These are phyloP conservation scores for Neoniphon sammara DNA, from an alignment of 2,797 vertebrate species.

Conservation along the genomic window DNA sequence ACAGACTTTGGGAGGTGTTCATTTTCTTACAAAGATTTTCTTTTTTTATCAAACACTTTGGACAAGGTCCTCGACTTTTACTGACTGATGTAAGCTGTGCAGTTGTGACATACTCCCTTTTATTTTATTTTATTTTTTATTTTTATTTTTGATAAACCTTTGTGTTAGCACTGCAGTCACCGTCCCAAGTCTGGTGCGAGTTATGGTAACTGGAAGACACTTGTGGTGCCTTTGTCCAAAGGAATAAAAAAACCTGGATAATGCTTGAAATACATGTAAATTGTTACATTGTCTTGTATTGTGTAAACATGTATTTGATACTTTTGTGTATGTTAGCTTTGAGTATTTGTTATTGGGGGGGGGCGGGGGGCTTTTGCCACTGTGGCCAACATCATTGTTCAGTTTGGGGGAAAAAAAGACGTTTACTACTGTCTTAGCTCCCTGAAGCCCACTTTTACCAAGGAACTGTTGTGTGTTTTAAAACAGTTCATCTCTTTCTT, in stretches of 20 bases:
- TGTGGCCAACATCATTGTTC: constrained; percentile 47
- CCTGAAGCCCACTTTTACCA: constrained; percentile 21
- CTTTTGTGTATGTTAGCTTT: constrained; percentile 64
- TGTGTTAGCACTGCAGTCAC: constrained; percentile 57
- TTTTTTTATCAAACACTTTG: not conserved
- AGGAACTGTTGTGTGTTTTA: constrained; percentile 10
- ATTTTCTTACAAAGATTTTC: constrained; percentile 41
- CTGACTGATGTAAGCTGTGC: constrained; percentile 1
- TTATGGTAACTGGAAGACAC: constrained; percentile 69
- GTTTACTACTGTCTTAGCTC: constrained; percentile 60
- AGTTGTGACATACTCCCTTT: constrained; percentile 1
- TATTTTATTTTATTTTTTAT: too few species aligned
- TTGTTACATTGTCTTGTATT: constrained; percentile 71
- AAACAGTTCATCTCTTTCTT: constrained; percentile 4
- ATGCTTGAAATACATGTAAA: constrained; percentile 86
- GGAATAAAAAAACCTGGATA: constrained; percentile 85
- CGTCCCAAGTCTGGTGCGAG: constrained; percentile 56
- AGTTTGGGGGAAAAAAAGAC: constrained; percentile 26
- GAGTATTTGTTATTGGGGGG: constrained; percentile 51
- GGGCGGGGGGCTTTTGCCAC: constrained; percentile 51
- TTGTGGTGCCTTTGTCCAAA: constrained; percentile 82
- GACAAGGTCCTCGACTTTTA: not conserved
- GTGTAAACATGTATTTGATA: constrained; percentile 69
- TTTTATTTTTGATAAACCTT: constrained; percentile 26
- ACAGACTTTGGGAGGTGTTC: constrained; percentile 46